Percentiles rank a stretch among this genome's conserved stretches.
Conservation (phyloP, 2,113 vertebrate genomes). For the Psammodynastes pulverulentus region DNA sequence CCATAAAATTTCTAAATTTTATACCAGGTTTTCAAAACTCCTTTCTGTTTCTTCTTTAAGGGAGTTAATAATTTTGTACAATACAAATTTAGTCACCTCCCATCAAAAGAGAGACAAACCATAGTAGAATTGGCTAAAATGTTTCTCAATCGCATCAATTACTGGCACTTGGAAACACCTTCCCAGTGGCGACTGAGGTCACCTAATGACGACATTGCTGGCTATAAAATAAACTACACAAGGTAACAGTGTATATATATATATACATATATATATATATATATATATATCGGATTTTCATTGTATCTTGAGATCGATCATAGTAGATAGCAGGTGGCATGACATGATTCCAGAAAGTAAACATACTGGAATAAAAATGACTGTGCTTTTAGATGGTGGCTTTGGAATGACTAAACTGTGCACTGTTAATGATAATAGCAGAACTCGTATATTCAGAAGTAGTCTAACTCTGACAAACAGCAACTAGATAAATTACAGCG, state of each 20-base stretch:
- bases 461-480: not conserved
- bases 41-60: slow-evolving; percentile 66
- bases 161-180: slow-evolving; percentile 97
- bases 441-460: not conserved
- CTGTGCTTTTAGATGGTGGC: not conserved
- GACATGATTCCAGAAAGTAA: not conserved
- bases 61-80: slow-evolving; percentile 99
- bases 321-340: not conserved
- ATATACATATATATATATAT: not conserved
- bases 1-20: not conserved
- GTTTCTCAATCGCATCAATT: slow-evolving; percentile 98
- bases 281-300: not conserved
- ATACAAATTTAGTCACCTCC: slow-evolving; percentile 98
- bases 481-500: not conserved
- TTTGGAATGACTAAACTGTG: not conserved
- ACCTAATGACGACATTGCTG: slow-evolving; percentile 85
- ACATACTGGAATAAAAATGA: not conserved
- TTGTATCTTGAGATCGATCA: not conserved
- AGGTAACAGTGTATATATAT: slow-evolving; percentile 71
- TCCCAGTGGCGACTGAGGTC: slow-evolving; percentile 87
- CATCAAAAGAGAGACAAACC: slow-evolving; percentile 93
- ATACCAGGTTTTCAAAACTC: not conserved
- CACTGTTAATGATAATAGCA: not conserved
- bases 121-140: slow-evolving; percentile 96
- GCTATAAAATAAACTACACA: slow-evolving; percentile 97